These are phyloP conservation scores for Diachasmimorpha longicaudata DNA, from an alignment of 1,140 invertebrate genomes.

Conservation along the genomic window DNA sequence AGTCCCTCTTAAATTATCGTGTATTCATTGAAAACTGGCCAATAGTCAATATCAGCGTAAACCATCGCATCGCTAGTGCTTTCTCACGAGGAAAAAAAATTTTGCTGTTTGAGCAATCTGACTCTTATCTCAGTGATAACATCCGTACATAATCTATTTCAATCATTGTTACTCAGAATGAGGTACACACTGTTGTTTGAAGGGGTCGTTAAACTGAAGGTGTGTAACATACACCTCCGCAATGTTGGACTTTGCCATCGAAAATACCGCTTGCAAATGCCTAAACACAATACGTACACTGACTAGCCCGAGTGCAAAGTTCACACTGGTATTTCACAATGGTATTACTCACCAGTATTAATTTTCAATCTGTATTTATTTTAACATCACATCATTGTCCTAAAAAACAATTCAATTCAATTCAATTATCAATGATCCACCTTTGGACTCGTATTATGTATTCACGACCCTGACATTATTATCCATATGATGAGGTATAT, in stretches of 20 bases:
- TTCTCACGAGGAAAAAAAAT: too few relatives aligned
- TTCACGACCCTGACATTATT: not conserved
- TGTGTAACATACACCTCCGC: conserved; percentile 1
- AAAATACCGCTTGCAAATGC: not conserved
- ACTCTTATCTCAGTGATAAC: not conserved
- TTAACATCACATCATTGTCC: not conserved
- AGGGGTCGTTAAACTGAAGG: conserved; percentile 1
- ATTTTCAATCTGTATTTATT: not conserved
- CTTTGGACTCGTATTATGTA: not conserved
- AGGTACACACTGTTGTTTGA: not conserved
- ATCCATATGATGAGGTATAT: too few relatives aligned
- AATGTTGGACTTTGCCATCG: not conserved
- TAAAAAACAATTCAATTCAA: not conserved
- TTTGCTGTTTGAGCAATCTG: not conserved
- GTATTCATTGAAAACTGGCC: too few relatives aligned
- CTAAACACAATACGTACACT: not conserved
- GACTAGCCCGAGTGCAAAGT: not conserved
- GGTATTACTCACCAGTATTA: not conserved
- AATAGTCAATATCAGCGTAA: too few relatives aligned
- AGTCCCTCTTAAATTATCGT: too few relatives aligned
- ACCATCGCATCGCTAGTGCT: too few relatives aligned
- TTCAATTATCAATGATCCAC: not conserved
- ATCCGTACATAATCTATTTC: not conserved
- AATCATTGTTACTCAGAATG: not conserved
- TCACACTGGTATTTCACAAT: not conserved